Conservation (phyloP, 2,888 invertebrate species). For the Tenthredo mesomela region DNA sequence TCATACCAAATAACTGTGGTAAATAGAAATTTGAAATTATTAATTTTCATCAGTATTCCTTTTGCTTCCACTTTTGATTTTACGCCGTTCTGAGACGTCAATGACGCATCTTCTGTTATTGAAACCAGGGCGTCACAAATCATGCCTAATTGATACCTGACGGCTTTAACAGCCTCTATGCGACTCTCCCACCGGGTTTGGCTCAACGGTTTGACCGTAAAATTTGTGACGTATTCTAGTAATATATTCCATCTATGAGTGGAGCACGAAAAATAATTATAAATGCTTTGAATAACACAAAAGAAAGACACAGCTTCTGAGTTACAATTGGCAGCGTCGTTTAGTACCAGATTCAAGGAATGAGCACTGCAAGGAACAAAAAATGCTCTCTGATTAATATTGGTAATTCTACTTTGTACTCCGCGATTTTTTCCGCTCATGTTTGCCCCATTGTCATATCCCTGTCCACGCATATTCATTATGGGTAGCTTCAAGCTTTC, state of each 20-base stretch:
- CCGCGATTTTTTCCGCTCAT: conserved; percentile 69
- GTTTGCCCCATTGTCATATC: conserved; percentile 72
- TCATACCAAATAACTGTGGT: conserved; percentile 43
- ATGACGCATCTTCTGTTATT: conserved; percentile 32
- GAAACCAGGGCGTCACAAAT: conserved; percentile 42
- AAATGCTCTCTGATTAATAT: conserved; percentile 57
- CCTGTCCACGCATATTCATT: conserved; percentile 68
- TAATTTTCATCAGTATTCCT: conserved; percentile 44
- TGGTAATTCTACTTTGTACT: conserved; percentile 68
- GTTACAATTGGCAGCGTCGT: conserved; percentile 55
- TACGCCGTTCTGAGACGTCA: background rate
- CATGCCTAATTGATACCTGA: conserved; percentile 43
- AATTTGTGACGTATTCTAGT: conserved; percentile 26
- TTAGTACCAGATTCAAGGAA: conserved; percentile 55
- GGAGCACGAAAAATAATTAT: conserved; percentile 52
- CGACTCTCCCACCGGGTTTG: conserved; percentile 50
- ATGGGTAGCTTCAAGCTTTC: conserved; percentile 66
- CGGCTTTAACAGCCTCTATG: conserved; percentile 44
- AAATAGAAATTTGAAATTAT: conserved; percentile 46
- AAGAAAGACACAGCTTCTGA: conserved; percentile 51
- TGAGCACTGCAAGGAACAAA: conserved; percentile 57
- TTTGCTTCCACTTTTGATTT: conserved; percentile 20
- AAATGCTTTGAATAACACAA: conserved; percentile 47
- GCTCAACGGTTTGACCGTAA: conserved; percentile 48
- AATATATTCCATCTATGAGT: conserved; percentile 53